Percentiles rank a stretch among this genome's conserved stretches.
Evolutionary conservation across 2,888 invertebrate genomes (phyloP).

Genomic region (Apotomis capreana): DNA sequence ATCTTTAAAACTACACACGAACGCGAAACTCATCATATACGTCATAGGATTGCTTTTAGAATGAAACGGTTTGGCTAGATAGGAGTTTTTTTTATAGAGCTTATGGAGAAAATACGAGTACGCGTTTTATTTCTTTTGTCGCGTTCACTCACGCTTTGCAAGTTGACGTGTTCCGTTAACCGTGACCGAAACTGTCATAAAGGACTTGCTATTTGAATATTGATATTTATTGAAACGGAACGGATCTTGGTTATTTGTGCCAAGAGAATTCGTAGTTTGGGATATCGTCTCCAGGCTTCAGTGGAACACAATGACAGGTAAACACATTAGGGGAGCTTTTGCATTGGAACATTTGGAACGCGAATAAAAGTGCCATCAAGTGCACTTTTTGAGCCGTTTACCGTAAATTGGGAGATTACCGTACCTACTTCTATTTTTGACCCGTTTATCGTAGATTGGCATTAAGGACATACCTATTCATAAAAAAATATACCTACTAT

Average conservation of each 20-base stretch:
- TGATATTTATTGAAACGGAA: background rate
- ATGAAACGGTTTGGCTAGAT: background rate
- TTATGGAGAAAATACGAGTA: background rate
- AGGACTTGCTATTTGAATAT: background rate
- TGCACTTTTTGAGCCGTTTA: no score
- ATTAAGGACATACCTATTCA: no score
- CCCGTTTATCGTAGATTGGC: no score
- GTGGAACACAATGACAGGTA: no score
- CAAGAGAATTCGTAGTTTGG: background rate
- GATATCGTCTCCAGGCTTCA: no score
- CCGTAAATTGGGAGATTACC: no score
- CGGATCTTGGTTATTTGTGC: background rate
- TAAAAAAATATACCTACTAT: no score
- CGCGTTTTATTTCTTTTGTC: conserved; percentile 21
- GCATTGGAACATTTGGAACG: no score
- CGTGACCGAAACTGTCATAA: background rate
- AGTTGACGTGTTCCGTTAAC: conserved; percentile 9
- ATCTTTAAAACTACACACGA: background rate
- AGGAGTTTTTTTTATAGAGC: background rate
- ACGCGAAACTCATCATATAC: background rate
- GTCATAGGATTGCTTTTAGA: background rate
- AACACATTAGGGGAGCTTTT: no score
- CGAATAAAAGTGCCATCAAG: no score
- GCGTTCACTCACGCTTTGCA: conserved; percentile 6
- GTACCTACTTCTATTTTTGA: no score